phyloP scores from a whole-genome alignment of 2,888 invertebrate genomes.

The Eutolmus rufibarbis region DNA sequence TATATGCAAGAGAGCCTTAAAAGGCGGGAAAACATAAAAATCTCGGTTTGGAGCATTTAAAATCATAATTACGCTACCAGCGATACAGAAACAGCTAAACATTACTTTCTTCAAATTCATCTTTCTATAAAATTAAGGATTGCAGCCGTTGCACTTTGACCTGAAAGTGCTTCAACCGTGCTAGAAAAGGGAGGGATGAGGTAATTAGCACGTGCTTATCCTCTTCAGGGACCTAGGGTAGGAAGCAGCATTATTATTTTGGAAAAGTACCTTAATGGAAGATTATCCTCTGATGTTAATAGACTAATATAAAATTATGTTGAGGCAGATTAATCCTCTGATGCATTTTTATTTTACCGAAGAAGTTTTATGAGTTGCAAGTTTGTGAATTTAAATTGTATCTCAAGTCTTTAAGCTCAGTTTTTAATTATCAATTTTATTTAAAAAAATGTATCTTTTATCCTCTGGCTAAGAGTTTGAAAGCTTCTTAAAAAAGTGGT shows the following conservation, averaged over 20 bases:
- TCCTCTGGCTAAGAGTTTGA: background rate
- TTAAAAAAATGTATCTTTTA: background rate
- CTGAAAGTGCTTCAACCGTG: background rate
- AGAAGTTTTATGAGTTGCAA: background rate
- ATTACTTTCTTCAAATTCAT: background rate
- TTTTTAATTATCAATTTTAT: background rate
- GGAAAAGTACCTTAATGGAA: background rate
- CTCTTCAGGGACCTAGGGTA: background rate
- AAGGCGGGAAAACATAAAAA: background rate
- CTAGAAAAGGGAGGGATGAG: background rate
- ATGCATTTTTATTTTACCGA: background rate
- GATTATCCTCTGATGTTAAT: background rate
- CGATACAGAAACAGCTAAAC: background rate
- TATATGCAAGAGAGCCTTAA: background rate
- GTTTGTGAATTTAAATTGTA: background rate
- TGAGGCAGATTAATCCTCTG: background rate
- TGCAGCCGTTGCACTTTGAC: background rate
- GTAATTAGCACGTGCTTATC: background rate
- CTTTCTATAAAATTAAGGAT: background rate
- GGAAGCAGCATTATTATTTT: background rate
- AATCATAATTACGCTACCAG: background rate
- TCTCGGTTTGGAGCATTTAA: background rate
- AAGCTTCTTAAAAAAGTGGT: no score
- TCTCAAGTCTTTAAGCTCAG: background rate
- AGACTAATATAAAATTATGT: background rate